These are phyloP conservation scores for Drosophila paucipuncta DNA, from an alignment of 2,888 invertebrate genomes.

Conservation along the genomic window DNA sequence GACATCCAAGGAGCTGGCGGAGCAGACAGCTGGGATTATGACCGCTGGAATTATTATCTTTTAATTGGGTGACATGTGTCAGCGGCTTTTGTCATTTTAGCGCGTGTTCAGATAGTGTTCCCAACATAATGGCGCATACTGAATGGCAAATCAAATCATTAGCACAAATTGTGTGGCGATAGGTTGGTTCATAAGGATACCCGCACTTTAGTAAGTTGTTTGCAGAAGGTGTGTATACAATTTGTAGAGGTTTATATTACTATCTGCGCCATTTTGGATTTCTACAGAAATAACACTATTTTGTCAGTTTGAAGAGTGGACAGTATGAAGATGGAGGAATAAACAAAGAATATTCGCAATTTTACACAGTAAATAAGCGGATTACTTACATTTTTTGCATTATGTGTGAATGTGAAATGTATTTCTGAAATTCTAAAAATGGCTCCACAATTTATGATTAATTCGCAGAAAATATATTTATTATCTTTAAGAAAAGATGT, in stretches of 20 bases:
- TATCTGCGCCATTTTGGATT: not conserved
- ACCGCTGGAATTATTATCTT: conserved; percentile 64
- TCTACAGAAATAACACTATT: not conserved
- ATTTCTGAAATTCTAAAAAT: not conserved
- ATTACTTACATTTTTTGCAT: not conserved
- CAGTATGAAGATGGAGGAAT: not conserved
- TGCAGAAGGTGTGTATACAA: not conserved
- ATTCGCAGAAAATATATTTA: not conserved
- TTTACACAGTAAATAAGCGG: not conserved
- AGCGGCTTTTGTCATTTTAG: conserved; percentile 64
- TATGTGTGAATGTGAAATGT: not conserved
- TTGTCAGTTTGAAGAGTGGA: not conserved
- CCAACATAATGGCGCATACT: conserved; percentile 7
- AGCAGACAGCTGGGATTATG: conserved; percentile 36
- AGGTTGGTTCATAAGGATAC: not conserved
- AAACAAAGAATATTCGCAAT: not conserved
- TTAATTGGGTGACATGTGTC: conserved; percentile 80
- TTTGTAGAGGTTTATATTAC: not conserved
- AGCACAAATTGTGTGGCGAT: conserved; percentile 26
- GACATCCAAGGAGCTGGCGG: conserved; percentile 10
- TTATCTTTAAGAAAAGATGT: not conserved
- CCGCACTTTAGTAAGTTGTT: not conserved
- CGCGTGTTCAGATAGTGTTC: conserved; percentile 27
- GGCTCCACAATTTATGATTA: not conserved
- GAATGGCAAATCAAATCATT: conserved; percentile 43